phyloP scores from a whole-genome alignment of 2,797 vertebrate genomes.

The Anolis apletophallus region DNA sequence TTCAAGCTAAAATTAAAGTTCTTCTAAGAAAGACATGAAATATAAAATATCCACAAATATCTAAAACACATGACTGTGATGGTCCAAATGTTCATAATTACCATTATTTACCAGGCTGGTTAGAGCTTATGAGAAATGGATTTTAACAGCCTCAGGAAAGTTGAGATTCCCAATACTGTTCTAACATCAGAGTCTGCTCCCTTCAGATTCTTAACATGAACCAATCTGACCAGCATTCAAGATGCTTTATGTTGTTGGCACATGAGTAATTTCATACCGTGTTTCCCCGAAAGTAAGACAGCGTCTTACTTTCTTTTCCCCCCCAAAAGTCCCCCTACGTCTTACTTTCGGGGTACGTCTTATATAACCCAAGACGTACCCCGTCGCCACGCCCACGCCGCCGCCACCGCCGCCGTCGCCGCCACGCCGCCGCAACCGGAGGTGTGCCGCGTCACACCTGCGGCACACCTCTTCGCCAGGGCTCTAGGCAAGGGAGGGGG shows the following conservation, averaged over 20 bases:
- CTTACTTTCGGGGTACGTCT: too few species aligned
- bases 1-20: neutral
- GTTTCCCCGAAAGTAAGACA: too few species aligned
- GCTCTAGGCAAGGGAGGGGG: too few species aligned
- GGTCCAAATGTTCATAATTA: neutral
- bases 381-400: too few species aligned
- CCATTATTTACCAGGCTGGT: neutral
- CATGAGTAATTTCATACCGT: conserved; percentile 50
- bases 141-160: neutral
- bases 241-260: conserved; percentile 44
- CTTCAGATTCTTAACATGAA: conserved; percentile 11
- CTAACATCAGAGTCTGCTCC: conserved; percentile 5
- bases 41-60: conserved; percentile 34
- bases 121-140: neutral
- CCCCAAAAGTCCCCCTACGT: too few species aligned
- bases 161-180: neutral
- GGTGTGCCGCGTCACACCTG: too few species aligned
- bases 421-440: too few species aligned
- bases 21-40: conserved; percentile 2
- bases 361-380: too few species aligned
- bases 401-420: too few species aligned
- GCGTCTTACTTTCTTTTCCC: too few species aligned
- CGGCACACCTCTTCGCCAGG: too few species aligned
- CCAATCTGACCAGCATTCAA: conserved; percentile 44
- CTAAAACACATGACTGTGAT: conserved; percentile 3